Base-by-base conservation (phyloP, 1,140 invertebrate species). In the Macrotrachela quadricornifera region DNA sequence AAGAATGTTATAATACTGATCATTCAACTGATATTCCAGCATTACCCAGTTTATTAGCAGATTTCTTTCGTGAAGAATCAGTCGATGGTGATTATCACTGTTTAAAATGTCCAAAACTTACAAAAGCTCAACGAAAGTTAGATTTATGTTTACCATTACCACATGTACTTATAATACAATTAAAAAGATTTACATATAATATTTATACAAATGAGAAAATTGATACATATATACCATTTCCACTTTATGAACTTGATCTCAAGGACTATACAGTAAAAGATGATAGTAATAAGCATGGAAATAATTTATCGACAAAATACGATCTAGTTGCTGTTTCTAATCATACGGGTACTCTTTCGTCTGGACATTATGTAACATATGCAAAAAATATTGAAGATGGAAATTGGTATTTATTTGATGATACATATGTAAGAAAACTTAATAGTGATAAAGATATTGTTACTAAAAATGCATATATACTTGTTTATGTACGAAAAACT, bases 141-240 rank as follows among this genome's bases (percentile, higher is more conserved):
- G 8, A 8, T 30, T 30, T 30, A 4, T 30, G 21, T 30, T 8
- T 30, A 30, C 21, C 21, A 30, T 30, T 30, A 30, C 71, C 71
- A 2, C 59, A 60, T 44, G 59, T 73, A 15, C 60, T 73, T 6
- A 69, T 74, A 38, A 67, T 74, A 49, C 71, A 73, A 45, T 61
- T 74, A 43, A 74, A 74, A 57, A 57, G 72, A 45, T 74, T 74
- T 59, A 67, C 65, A 1, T 74, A 69, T 57, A 69, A 63, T 51
- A 63, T 42, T 15, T 42, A 42, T 15, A 4, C 12, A 2, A 42
- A 10, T 14, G 40, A 42, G 15, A 42, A 42, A 15, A 13, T 42
- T 10, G 15, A 13, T 15, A 42, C 40, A 42, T 42, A 4, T 42
- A 15, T 42, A 4, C 4, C 12, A 42, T 42, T 14, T 42, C 40